A percentile compares a stretch with the other conserved stretches of the same genome.
Conservation (phyloP, 2,113 vertebrate species). For the Sinocyclocheilus grahami region DNA sequence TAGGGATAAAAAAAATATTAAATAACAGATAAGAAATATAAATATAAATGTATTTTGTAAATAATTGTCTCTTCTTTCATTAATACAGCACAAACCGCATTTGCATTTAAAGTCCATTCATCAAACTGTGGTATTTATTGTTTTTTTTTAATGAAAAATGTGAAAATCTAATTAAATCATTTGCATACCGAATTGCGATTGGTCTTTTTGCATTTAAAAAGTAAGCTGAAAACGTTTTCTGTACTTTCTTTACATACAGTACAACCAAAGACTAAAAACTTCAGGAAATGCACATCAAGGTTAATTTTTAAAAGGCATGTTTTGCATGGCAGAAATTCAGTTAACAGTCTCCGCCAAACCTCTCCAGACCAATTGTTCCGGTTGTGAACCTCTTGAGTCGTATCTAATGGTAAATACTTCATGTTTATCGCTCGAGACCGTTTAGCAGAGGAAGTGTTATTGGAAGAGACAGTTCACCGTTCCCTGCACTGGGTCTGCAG, state of each 20-base stretch:
- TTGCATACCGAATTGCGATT: not conserved
- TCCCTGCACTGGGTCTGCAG: conserved; percentile 2
- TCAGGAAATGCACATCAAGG: not conserved
- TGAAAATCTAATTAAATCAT: not conserved
- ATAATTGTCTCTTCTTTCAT: not conserved
- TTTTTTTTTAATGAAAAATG: not conserved
- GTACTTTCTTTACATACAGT: not conserved
- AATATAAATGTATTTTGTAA: not conserved
- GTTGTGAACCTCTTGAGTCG: not conserved
- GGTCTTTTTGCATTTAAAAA: not conserved
- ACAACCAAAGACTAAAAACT: not conserved
- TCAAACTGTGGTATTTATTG: not conserved
- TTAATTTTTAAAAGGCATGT: conserved; percentile 8
- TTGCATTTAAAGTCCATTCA: not conserved
- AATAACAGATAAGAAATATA: not conserved
- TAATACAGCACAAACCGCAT: not conserved
- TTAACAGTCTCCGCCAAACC: not conserved
- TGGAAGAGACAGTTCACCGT: conserved; percentile 18
- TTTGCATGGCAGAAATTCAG: conserved; percentile 5
- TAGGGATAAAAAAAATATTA: not conserved
- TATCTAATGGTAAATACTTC: conserved; percentile 14
- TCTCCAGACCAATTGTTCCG: not conserved
- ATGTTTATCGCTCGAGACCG: conserved; percentile 6
- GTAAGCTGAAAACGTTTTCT: too few relatives aligned
- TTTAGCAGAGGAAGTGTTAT: conserved; percentile 7